Base-by-base conservation (phyloP, 2,888 invertebrate genomes). In the Pristionchus mayeri region DNA sequence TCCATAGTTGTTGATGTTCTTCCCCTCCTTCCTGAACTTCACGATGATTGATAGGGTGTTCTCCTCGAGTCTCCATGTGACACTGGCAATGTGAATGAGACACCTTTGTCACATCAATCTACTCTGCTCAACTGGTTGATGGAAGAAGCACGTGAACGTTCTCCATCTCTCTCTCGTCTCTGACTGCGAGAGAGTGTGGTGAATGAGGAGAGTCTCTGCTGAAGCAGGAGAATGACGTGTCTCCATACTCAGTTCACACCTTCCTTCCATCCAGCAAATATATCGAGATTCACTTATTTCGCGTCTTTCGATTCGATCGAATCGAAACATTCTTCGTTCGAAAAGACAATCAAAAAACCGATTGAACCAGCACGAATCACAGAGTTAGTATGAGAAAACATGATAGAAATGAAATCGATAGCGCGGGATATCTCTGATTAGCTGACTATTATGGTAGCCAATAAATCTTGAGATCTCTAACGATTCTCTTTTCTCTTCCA, bases 401-500 rank as follows among this genome's bases (percentile, higher is more conserved):
- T 54, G 13, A 54, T 24, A 71, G 40, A 71, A 44, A 44, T 1
- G 9, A 2, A 44, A 71, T 71, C 71, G 71, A 44, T 71, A 71
- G n/a, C 63, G 63, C 63, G 63, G 63, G 34, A 40, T 71, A 71
- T 21, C 71, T 44, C 71, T 40, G 71, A 40, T 37, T 37, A 21
- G 71, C 44, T 24, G 40, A 40, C 71, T 71, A 71, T 71, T 71
- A 71, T 71, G 71, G 71, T 71, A 71, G 71, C 71, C 71, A 71
- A 71, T 71, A 71, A 71, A 71, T 71, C 71, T 71, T 40, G 54
- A 9, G n/a, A 44, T 44, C 44, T 63, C 63, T 27, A 63, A 63
- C 34, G 18, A 34, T 18, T 63, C 63, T 63, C 34, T 2, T 4
- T 34, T 63, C 63, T 63, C 63, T 37, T 6, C 34, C 16, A 34